Percentiles rank a stretch among this genome's conserved stretches.
Conservation (phyloP, 2,113 vertebrate species). For the Neotoma lepida region DNA sequence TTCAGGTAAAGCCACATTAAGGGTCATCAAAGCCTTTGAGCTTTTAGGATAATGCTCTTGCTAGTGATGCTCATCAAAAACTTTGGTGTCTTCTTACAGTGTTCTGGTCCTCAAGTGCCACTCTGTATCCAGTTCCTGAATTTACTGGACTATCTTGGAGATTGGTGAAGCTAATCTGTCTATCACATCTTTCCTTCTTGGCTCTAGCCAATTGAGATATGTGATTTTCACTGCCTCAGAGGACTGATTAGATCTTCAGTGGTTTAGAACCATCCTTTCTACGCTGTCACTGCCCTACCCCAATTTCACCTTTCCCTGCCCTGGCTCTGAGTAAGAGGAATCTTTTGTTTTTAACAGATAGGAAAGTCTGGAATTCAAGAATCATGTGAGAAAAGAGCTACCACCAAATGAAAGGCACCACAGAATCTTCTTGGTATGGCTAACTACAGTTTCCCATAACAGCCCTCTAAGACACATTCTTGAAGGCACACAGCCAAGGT, state of each 20-base stretch:
- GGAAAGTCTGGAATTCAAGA: neutral
- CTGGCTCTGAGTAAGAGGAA: neutral
- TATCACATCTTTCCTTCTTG: neutral
- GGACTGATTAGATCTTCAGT: neutral
- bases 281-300: neutral
- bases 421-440: neutral
- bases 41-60: neutral
- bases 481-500: neutral
- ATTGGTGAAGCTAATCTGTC: constrained; percentile 25
- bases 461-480: neutral
- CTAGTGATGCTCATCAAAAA: neutral
- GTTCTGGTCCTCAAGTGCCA: neutral
- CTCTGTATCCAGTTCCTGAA: neutral
- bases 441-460: neutral
- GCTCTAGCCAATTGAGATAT: neutral
- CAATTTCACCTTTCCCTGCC: neutral
- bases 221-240: neutral
- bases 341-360: neutral
- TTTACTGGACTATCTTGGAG: constrained; percentile 18
- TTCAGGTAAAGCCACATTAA: neutral
- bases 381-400: neutral
- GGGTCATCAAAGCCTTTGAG: neutral
- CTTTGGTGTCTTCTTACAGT: neutral
- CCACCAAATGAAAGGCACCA: neutral
- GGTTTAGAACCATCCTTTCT: constrained; percentile 36